Evolutionary conservation across 37 sponge, comb jelly and placozoan species (phyloP), one percentile per base, ranked within the genome.

Genomic region (Aplysina aerophoba): DNA sequence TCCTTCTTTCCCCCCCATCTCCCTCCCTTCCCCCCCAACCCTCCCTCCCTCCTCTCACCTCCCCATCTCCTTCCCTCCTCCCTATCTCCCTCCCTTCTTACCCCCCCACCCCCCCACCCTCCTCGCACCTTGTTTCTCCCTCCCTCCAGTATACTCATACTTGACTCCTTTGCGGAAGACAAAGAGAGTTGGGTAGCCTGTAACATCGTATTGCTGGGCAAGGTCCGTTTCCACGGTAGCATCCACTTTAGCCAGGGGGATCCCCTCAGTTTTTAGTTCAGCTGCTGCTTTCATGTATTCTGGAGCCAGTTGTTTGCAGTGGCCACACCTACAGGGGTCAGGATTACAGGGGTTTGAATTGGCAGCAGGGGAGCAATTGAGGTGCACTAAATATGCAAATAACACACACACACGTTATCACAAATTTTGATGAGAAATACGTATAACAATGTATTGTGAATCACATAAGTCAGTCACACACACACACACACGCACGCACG

Each of bases 181-280:
- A 36, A 83, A 82, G 30, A 91, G 62, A n/a, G 88, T 91, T 13
- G 92, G 92, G 88, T 88, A 91, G 0, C 92, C 92, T 17, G 86
- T 85, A 4, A 91, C 92, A 17, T 68, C 83, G 67, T 85, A 91
- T 58, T 57, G n/a, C 37, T 64, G 60, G 14, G 84, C 92, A 27
- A 90, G 67, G 5, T 81, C 86, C 59, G 22, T 80, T 55, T 90
- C 90, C 24, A 82, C 90, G 30, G 90, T 90, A 28, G 90, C 90
- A 71, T 90, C 90, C 31, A 90, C 87, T 63, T 88, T 84, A 33
- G 73, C 85, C 36, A 89, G 37, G 4, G 81, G 86, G 13, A 84
- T 78, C 30, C 55, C 83, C 14, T 85, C 80, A 6, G 30, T 1
- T 21, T 69, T 55, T 19, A 89, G 83, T 8, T 67, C 68, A 24